Evolutionary conservation across 2,797 vertebrate genomes (phyloP), one percentile per base, ranked within the genome.

Genomic region (Parauchenoglanis punctatus): DNA sequence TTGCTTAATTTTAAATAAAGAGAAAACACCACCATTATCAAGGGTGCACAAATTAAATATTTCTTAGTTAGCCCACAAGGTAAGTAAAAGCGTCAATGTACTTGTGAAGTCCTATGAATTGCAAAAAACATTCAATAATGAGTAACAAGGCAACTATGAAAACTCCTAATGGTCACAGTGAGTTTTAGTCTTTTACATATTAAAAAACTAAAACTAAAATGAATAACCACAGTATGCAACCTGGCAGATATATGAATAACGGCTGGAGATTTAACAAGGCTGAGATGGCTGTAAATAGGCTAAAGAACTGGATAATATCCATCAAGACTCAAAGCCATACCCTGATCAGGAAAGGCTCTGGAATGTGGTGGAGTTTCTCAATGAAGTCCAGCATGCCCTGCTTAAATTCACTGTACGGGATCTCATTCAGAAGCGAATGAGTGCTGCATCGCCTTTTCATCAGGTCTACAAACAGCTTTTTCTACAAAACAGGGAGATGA

Each of bases 371-470:
- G 63, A 95, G 63, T 10, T n/a, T 91, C 86, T 91, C 90, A 63
- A 93, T 92, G 75, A 96, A 96, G 8, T 86, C 35, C 59, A 94
- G 72, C 92, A 96, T 95, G 86, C 95, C 92, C 25, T 88, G 61
- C 81, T 90, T 95, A 81, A 96, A 96, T 56, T 84, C 83, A 0
- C 73, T 68, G 88, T 94, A 95, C 17, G 93, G 85, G 0, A 89
- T 85, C 17, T 91, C 83, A 63, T 94, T 85, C 3, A 95, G 92
- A 78, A 92, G 25, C 0, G 93, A 68, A 82, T 96, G 94, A 0
- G 3, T 82, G 31, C 89, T 92, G 40, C 77, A 89, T 76, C 90
- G 92, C 86, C 81, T 82, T n/a, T 68, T 88, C 77, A 95, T 92
- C 81, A 96, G 92, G 20, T 81, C 87, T 89, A 91, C 84, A 59